phyloP scores from a whole-genome alignment of 2,797 vertebrate species.

The Manis javanica region DNA sequence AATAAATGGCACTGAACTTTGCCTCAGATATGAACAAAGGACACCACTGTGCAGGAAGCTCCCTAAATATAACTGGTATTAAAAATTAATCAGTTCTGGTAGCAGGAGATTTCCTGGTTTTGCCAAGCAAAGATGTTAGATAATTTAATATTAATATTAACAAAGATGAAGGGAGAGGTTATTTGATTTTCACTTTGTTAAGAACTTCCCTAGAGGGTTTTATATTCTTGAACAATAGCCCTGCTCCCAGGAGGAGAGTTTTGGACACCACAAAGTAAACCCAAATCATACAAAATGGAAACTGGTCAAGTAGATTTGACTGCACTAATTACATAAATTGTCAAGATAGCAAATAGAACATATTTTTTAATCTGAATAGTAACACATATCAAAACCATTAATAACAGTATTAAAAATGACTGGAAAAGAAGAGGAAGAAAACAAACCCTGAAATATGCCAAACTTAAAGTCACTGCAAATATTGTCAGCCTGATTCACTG shows the following conservation, averaged over 20 bases:
- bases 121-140: background rate
- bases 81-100: background rate
- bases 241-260: background rate
- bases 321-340: background rate
- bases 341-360: background rate
- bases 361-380: background rate
- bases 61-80: background rate
- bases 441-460: background rate
- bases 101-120: background rate
- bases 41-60: background rate
- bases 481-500: background rate
- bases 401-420: background rate
- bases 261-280: background rate
- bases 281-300: background rate
- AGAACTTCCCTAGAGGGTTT: background rate
- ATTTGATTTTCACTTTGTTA: background rate
- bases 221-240: background rate
- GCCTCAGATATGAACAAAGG: slow-evolving; percentile 18
- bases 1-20: background rate
- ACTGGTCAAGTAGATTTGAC: background rate
- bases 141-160: background rate
- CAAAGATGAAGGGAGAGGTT: background rate
- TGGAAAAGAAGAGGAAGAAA: background rate
- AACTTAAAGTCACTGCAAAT: background rate
- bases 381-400: background rate